These are phyloP conservation scores for Sminthurinus aureus DNA, from an alignment of 2,888 invertebrate species.

Conservation along the genomic window DNA sequence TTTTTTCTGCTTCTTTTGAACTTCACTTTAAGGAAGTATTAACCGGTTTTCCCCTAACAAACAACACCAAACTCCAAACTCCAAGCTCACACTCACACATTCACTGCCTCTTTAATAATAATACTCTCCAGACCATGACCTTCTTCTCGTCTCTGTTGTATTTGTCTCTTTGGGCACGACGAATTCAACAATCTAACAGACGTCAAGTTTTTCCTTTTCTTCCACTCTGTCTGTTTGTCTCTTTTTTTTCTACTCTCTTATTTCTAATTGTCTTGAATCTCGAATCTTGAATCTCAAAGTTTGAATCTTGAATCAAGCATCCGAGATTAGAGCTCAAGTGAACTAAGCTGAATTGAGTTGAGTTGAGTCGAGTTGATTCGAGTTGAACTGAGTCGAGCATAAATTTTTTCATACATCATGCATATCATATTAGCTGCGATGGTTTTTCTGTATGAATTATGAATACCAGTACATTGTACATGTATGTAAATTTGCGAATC, in stretches of 20 bases:
- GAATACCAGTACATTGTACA: too few species aligned
- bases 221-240: neutral
- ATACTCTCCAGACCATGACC: conserved; percentile 51
- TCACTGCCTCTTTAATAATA: conserved; percentile 27
- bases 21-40: neutral
- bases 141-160: conserved; percentile 25
- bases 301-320: too few species aligned
- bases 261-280: too few species aligned
- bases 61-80: neutral
- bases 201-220: neutral
- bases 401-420: too few species aligned
- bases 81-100: neutral
- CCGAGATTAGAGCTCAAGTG: too few species aligned
- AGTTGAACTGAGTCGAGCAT: too few species aligned
- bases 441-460: too few species aligned
- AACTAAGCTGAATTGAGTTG: neutral
- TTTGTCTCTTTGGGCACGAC: conserved; percentile 39
- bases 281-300: too few species aligned
- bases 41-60: neutral
- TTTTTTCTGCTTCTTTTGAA: neutral
- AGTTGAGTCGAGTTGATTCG: neutral
- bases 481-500: too few species aligned
- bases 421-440: too few species aligned
- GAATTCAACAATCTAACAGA: neutral
- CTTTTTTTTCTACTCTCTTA: too few species aligned